phyloP scores from a whole-genome alignment of 1,140 invertebrate genomes.

The Carposina sasakii region DNA sequence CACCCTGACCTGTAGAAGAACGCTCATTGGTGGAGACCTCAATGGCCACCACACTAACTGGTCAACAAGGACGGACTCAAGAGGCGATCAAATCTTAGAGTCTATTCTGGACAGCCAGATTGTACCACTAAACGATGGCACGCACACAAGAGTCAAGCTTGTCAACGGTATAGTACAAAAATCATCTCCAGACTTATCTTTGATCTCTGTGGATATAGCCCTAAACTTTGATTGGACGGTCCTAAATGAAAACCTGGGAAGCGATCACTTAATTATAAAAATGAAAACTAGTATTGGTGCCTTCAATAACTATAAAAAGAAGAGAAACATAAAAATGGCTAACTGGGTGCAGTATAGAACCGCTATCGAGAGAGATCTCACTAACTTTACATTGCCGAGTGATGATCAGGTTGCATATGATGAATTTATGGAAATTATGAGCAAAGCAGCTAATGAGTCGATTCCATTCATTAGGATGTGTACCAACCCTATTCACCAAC shows the following conservation, averaged over 20 bases:
- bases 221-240: not conserved
- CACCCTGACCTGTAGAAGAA: not conserved
- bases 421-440: conserved; percentile 17
- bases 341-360: too few relatives aligned
- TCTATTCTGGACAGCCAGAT: not conserved
- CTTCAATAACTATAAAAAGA: too few relatives aligned
- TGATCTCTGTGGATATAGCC: not conserved
- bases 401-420: conserved; percentile 20
- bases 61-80: not conserved
- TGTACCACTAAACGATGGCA: conserved; percentile 3
- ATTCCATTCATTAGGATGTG: conserved; percentile 23
- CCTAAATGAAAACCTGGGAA: conserved; percentile 9
- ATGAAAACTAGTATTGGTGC: too few relatives aligned
- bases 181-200: conserved; percentile 2
- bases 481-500: not conserved
- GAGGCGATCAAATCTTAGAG: not conserved
- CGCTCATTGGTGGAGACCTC: not conserved
- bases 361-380: too few relatives aligned
- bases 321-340: too few relatives aligned
- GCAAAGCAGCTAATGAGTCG: conserved; percentile 13
- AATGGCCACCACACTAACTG: conserved; percentile 1
- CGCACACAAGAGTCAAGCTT: not conserved
- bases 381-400: not conserved
- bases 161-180: conserved; percentile 5
- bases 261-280: conserved; percentile 12